phyloP scores from a whole-genome alignment of 2,888 invertebrate genomes.

The Lasioglossum malachurum region DNA sequence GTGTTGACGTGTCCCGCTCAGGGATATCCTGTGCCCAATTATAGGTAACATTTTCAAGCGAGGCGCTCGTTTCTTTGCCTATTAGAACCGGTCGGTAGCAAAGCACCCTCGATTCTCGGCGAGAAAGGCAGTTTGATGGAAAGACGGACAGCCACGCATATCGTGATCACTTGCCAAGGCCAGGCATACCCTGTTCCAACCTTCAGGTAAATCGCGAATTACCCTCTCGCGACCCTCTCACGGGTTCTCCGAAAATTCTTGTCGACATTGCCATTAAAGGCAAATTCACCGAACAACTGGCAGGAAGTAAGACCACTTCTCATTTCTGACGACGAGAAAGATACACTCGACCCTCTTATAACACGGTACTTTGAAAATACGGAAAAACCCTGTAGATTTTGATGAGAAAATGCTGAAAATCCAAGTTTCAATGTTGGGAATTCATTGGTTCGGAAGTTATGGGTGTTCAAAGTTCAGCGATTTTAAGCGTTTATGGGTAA shows the following conservation, averaged over 20 bases:
- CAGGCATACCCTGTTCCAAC: conserved; percentile 90
- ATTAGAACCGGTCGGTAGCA: conserved; percentile 86
- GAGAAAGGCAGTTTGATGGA: conserved; percentile 85
- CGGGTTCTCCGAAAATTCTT: neutral
- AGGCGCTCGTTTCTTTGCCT: conserved; percentile 30
- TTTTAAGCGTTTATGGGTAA: too few relatives aligned
- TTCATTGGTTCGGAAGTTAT: too few relatives aligned
- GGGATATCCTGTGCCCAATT: conserved; percentile 90
- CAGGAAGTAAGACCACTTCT: conserved; percentile 83
- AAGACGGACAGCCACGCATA: conserved; percentile 84
- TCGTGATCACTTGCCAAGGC: conserved; percentile 87
- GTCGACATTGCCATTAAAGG: too few relatives aligned
- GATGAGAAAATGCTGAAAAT: too few relatives aligned
- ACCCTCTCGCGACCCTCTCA: neutral
- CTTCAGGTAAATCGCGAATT: conserved; percentile 88
- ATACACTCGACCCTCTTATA: too few relatives aligned
- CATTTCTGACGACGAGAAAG: conserved; percentile 71
- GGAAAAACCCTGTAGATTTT: too few relatives aligned
- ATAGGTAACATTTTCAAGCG: conserved; percentile 86
- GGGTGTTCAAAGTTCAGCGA: too few relatives aligned
- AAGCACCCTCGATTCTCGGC: conserved; percentile 86
- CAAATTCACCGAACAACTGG: conserved; percentile 78
- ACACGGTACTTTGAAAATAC: too few relatives aligned
- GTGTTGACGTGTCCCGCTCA: conserved; percentile 90
- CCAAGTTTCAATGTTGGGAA: too few relatives aligned